Percentiles rank a stretch among this genome's conserved stretches.
Conservation (phyloP, 1,140 invertebrate genomes). For the Drosophila funebris region DNA sequence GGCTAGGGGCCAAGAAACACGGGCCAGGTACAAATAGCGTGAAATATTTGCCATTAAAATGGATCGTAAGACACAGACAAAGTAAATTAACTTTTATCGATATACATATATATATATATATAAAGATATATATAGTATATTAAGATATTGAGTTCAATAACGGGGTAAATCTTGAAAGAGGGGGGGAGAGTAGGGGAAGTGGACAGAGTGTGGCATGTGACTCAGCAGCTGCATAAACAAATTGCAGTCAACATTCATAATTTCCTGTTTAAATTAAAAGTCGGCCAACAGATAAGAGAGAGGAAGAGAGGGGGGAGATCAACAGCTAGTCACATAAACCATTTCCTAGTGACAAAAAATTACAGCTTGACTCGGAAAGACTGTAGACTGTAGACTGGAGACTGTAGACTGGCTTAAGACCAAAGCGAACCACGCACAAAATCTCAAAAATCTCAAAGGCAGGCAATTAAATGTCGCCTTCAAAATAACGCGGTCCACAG, state of each 20-base stretch:
- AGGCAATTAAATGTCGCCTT: constrained; percentile 80
- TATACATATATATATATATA: constrained; percentile 40
- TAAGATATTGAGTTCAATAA: constrained; percentile 28
- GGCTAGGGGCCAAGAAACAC: constrained; percentile 13
- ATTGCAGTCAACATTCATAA: constrained; percentile 82
- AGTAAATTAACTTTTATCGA: constrained; percentile 79
- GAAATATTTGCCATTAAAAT: constrained; percentile 79
- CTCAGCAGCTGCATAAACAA: constrained; percentile 81
- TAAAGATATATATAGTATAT: too few species aligned
- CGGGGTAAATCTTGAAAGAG: constrained; percentile 54
- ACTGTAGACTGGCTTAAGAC: constrained; percentile 30
- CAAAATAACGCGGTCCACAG: constrained; percentile 45
- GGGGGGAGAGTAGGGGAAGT: background rate
- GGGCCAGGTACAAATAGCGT: constrained; percentile 45
- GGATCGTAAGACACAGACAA: constrained; percentile 55
- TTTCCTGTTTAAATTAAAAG: constrained; percentile 82
- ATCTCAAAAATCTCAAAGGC: constrained; percentile 46
- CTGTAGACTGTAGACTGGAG: background rate
- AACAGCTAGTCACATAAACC: constrained; percentile 70
- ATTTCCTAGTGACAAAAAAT: constrained; percentile 82
- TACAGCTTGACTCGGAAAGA: constrained; percentile 46
- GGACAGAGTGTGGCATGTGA: constrained; percentile 36
- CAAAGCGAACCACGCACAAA: constrained; percentile 32
- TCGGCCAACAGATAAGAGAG: constrained; percentile 47
- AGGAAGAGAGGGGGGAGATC: background rate